Conservation (phyloP, 2,888 invertebrate genomes). For the Drosophila subsilvestris region DNA sequence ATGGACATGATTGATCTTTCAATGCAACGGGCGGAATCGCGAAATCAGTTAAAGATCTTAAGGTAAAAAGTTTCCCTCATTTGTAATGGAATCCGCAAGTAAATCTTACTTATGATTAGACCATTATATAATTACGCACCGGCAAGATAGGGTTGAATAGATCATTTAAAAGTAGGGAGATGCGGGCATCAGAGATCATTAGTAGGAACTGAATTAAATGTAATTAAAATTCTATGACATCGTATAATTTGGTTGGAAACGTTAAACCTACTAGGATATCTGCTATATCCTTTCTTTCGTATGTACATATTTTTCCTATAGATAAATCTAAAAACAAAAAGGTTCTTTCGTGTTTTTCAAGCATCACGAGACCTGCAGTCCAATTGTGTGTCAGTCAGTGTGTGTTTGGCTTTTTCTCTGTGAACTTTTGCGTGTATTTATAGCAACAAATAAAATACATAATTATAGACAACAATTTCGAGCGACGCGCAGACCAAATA, state of each 20-base stretch:
- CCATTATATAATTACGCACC: background rate
- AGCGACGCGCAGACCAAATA: slow-evolving; percentile 52
- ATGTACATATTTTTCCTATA: background rate
- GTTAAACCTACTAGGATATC: too few species aligned
- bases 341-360: slow-evolving; percentile 42
- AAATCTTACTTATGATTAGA: too few species aligned
- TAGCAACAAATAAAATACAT: slow-evolving; percentile 68
- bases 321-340: slow-evolving; percentile 3
- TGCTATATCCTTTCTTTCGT: background rate
- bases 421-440: slow-evolving; percentile 56
- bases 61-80: too few species aligned
- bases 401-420: slow-evolving; percentile 25
- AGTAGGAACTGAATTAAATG: background rate
- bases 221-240: background rate
- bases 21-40: too few species aligned
- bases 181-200: background rate
- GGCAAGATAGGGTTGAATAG: background rate
- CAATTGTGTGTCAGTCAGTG: slow-evolving; percentile 37
- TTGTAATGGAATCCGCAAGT: too few species aligned
- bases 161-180: too few species aligned
- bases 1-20: too few species aligned
- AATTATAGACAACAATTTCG: slow-evolving; percentile 67
- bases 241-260: background rate
- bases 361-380: slow-evolving; percentile 68
- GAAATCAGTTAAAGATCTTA: too few species aligned